Conservation (phyloP, 2,797 vertebrate genomes). For the Sebastiscus tertius region DNA sequence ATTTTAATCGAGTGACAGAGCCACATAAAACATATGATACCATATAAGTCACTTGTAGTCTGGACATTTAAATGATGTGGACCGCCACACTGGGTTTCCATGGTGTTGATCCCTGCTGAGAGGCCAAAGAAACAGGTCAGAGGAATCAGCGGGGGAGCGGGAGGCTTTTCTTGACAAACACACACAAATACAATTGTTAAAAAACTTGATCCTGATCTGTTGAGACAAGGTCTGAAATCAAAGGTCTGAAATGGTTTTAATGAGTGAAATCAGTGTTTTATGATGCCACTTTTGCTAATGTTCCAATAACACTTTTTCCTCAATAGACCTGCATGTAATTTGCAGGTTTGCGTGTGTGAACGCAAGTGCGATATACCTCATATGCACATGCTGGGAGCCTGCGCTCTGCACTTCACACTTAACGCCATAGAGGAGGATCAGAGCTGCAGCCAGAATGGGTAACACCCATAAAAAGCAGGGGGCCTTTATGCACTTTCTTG, state of each 20-base stretch:
- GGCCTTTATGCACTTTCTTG: slow-evolving; percentile 72
- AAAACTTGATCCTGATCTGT: not conserved
- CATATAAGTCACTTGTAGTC: not conserved
- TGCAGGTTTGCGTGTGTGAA: slow-evolving; percentile 24
- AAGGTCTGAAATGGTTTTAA: not conserved
- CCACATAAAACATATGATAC: not conserved
- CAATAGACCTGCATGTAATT: slow-evolving; percentile 10
- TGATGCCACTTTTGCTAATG: not conserved
- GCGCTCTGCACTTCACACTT: slow-evolving; percentile 39
- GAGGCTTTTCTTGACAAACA: not conserved
- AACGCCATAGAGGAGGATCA: slow-evolving; percentile 49
- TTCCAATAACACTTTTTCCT: not conserved
- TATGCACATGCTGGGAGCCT: slow-evolving; percentile 44
- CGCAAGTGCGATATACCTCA: slow-evolving; percentile 14
- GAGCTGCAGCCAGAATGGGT: slow-evolving; percentile 59
- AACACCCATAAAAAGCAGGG: slow-evolving; percentile 75
- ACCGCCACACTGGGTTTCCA: not conserved
- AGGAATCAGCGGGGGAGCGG: not conserved
- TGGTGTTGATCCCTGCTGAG: not conserved
- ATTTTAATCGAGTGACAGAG: too few relatives aligned
- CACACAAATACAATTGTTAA: not conserved
- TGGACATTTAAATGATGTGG: slow-evolving; percentile 1
- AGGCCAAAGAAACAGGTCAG: not conserved
- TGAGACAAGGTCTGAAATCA: not conserved
- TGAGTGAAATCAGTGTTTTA: not conserved